Evolutionary conservation across 2,888 invertebrate species (phyloP).

Genomic region (Phengaris arion): DNA sequence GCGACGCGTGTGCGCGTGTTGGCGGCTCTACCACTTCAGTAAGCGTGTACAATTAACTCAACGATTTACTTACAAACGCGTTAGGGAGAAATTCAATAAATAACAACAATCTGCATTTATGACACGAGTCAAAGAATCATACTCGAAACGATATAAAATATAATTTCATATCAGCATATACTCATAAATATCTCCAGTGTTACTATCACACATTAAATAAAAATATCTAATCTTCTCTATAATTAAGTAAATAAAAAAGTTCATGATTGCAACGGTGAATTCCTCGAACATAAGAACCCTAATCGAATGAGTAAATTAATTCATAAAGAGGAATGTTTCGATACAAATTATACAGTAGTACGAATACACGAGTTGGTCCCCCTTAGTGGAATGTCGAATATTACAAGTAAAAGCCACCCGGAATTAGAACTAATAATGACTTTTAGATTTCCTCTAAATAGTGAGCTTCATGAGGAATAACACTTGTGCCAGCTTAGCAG

Average conservation of each 20-base stretch:
- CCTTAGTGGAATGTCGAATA: constrained; percentile 70
- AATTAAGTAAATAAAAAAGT: constrained; percentile 71
- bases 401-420: constrained; percentile 32
- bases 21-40: constrained; percentile 39
- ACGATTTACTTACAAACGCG: constrained; percentile 22
- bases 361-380: constrained; percentile 56
- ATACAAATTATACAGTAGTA: constrained; percentile 12
- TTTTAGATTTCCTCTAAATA: constrained; percentile 35
- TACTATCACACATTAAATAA: constrained; percentile 76
- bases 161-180: constrained; percentile 69
- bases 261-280: constrained; percentile 68
- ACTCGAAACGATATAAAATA: constrained; percentile 71
- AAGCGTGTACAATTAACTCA: constrained; percentile 22
- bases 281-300: constrained; percentile 38
- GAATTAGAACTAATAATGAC: constrained; percentile 31
- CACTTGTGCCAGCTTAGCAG: constrained; percentile 53
- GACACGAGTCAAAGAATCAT: constrained; percentile 68
- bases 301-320: constrained; percentile 33
- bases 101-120: constrained; percentile 73
- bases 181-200: constrained; percentile 75
- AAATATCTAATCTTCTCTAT: constrained; percentile 76
- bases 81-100: constrained; percentile 56
- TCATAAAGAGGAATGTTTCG: constrained; percentile 27
- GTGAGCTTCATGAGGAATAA: constrained; percentile 63
- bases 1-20: constrained; percentile 36